Conservation (phyloP, 2,113 vertebrate species). For the Mormyrus lacerda region DNA sequence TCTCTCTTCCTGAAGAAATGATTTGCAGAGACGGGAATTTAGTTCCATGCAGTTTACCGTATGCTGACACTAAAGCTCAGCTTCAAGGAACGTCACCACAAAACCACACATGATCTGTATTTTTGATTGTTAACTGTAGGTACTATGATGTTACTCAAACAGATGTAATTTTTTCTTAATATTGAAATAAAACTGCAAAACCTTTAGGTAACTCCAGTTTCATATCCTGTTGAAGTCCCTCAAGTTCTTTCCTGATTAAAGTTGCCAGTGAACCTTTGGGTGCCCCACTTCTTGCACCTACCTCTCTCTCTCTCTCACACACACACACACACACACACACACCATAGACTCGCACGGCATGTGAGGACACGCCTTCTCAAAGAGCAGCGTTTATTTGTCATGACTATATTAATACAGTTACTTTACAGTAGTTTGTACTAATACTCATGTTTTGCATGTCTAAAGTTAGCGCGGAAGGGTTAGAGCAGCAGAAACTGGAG, state of each 20-base stretch:
- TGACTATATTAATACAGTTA: conserved; percentile 16
- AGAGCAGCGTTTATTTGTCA: conserved; percentile 20
- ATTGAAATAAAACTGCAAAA: neutral
- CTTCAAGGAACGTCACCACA: neutral
- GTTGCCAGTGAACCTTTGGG: neutral
- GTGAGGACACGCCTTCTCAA: neutral
- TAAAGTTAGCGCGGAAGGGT: conserved; percentile 5
- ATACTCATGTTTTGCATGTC: conserved; percentile 11
- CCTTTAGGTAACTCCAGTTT: neutral
- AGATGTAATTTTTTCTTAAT: neutral
- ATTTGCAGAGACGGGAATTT: neutral
- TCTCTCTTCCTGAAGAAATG: neutral
- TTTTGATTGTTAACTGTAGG: neutral
- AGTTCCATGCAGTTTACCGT: neutral
- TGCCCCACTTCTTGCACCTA: neutral
- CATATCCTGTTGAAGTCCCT: neutral
- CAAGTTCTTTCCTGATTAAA: neutral
- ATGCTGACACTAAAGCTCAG: neutral
- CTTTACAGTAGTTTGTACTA: neutral
- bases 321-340: no score
- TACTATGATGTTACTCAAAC: neutral
- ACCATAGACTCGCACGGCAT: neutral
- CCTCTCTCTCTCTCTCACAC: no score
- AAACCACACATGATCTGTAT: neutral
- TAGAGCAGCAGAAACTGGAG: neutral